These are phyloP conservation scores for Tethya wilhelma DNA, from an alignment of 37 sponge, comb jelly and placozoan species.

Conservation along the genomic window DNA sequence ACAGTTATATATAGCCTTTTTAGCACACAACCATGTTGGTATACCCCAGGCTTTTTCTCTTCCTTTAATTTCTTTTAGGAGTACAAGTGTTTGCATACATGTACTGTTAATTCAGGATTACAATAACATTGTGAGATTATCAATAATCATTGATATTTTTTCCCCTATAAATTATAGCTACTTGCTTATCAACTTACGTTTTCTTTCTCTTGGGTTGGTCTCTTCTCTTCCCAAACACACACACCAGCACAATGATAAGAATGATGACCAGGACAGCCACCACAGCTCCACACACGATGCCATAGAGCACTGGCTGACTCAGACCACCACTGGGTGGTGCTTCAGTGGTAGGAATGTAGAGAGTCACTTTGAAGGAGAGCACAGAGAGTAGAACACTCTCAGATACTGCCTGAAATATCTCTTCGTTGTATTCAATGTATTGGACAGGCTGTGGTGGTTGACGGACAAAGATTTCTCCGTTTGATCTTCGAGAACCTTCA, in stretches of 20 bases:
- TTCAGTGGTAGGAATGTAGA: not conserved
- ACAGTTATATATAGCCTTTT: too few species aligned
- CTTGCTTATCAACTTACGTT: too few species aligned
- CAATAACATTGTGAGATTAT: too few species aligned
- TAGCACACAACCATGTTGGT: too few species aligned
- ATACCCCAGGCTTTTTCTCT: too few species aligned
- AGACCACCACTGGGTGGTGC: not conserved
- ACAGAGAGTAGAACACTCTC: not conserved
- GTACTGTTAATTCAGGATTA: too few species aligned
- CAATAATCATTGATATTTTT: too few species aligned
- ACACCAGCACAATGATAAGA: slow-evolving; percentile 26
- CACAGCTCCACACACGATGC: not conserved
- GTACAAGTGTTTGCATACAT: too few species aligned
- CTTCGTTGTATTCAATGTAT: slow-evolving; percentile 6
- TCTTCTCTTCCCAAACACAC: slow-evolving; percentile 31
- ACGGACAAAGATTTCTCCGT: not conserved
- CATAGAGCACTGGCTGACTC: not conserved
- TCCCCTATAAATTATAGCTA: too few species aligned
- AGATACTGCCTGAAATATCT: not conserved
- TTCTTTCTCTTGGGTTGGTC: slow-evolving; percentile 19
- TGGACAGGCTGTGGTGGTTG: not conserved
- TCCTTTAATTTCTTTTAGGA: too few species aligned
- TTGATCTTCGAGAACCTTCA: not conserved
- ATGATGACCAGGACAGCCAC: slow-evolving; percentile 21
- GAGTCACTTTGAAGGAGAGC: not conserved